Base-by-base conservation (phyloP, 2,113 vertebrate species). In the Stercorarius parasiticus region DNA sequence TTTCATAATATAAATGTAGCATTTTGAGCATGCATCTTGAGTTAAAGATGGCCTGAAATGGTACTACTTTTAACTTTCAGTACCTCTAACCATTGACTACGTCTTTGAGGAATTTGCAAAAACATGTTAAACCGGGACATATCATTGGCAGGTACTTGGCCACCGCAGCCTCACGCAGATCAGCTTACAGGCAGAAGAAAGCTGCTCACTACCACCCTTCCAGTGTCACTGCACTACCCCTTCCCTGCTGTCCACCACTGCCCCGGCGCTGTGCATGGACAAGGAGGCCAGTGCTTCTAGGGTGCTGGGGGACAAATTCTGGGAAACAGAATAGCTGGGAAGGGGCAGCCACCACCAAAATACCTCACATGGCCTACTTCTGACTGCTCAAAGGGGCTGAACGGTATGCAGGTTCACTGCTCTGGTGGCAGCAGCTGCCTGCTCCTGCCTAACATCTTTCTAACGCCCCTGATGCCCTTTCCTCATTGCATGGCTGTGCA, bases 401-500 rank as follows among this genome's bases (percentile, higher is more conserved):
- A 12, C 45, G 42, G 20, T 16, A 32, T 21, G n/a, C 45, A 59
- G 20, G 19, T 43, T 53, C 53, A 43, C 58, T 81, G 73, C 56
- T 85, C 49, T 40, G 58, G n/a, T 27, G 45, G 42, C 36, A 86
- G 62, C 56, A 76, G 67, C 72, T 67, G 69, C 43, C 34, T 52
- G 69, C 30, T 85, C 25, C 56, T 47, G 38, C 26, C 64, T 34
- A 5, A 22, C 23, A 12, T 27, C 43, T 17, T 80, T 50, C 26
- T 18, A 30, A 27, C 2, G 4, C 12, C 45, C 16, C 49, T 26
- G 40, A 61, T n/a, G 29, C 42, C 13, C 20, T 88, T 61, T 40
- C 49, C 27, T 80, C 1, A 1, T 12, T n/a, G 15, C 3, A 1
- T 13, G 27, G 32, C n/a, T 25, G 13, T 38, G 26, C 1, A 2